Evolutionary conservation across 2,888 invertebrate species (phyloP), one percentile per base, ranked within the genome.

Genomic region (Campaea margaritaria): DNA sequence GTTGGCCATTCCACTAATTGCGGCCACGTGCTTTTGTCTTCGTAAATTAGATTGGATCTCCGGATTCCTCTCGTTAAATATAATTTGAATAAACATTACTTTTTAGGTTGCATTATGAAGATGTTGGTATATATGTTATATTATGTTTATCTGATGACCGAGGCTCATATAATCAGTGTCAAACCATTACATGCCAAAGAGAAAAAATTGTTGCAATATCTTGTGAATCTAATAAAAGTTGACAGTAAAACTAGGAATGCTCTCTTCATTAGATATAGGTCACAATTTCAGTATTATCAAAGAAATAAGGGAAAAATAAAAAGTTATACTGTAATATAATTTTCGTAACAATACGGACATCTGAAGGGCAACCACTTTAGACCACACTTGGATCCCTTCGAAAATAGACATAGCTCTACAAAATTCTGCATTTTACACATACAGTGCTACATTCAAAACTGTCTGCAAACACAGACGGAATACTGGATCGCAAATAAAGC

Each of bases 1-100:
- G 86, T 82, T 85, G 88, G 86, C 91, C 89, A 91, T 91, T 86
- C 83, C 84, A 89, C 91, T 91, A 92, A 92, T 92, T 92, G 91
- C 90, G 86, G 84, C 86, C 86, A 87, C 86, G 85, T 85, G 76
- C 83, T 76, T 86, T 91, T 91, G 89, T 91, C 86, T 81, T 73
- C 66, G 75, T 78, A 88, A 89, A 89, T 90, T 87, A 85, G 82
- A 87, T 86, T 86, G 85, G 86, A 87, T 79, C 81, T 85, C 80
- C 82, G 73, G 62, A 76, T 75, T 79, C 73, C 75, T 83, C 83
- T 79, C 77, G 78, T 82, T 82, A 78, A 75, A 76, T 75, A 62
- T 75, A 62, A 69, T 69, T 69, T 71, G 68, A 75, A 80, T 80
- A 77, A 75, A 81, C 71, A 79, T 62, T 72, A 72, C 67, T 45